A percentile compares a stretch with the other conserved stretches of the same genome.
These are phyloP conservation scores for Pangasius larnaudii DNA, from an alignment of 2,797 vertebrate genomes.

Conservation along the genomic window DNA sequence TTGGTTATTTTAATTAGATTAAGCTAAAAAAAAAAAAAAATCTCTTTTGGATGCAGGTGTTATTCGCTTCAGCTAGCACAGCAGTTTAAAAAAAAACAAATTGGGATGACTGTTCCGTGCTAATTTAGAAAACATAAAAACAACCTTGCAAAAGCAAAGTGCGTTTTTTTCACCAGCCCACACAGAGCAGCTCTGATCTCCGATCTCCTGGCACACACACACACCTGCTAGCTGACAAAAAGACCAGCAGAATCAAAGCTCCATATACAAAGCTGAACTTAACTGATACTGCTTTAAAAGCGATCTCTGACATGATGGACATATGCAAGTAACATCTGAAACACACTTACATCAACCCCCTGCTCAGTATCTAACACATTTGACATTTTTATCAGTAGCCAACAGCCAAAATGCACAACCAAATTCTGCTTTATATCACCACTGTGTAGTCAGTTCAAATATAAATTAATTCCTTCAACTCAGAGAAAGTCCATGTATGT, in stretches of 20 bases:
- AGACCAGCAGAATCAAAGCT: constrained; percentile 15
- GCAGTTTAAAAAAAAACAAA: too few species aligned
- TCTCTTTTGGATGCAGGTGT: not conserved
- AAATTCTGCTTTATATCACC: not conserved
- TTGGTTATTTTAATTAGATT: not conserved
- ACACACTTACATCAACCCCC: not conserved
- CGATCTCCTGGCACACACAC: constrained; percentile 25
- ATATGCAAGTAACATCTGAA: not conserved
- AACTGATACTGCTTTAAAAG: not conserved
- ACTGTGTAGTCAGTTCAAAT: not conserved
- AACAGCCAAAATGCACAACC: not conserved
- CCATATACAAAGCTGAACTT: not conserved
- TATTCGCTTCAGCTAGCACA: not conserved
- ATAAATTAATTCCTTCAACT: not conserved
- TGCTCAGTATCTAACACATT: not conserved
- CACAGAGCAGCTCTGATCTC: constrained; percentile 27
- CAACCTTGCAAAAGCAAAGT: constrained; percentile 22
- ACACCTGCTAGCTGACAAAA: constrained; percentile 44
- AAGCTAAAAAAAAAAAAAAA: not conserved
- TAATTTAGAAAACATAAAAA: constrained; percentile 16
- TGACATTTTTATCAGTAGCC: not conserved
- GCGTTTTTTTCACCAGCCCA: constrained; percentile 30
- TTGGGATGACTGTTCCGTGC: constrained; percentile 48
- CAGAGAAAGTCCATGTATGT: not conserved
- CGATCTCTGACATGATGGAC: not conserved